Conservation (phyloP, 2,113 vertebrate species). For the Delphinapterus leucas region DNA sequence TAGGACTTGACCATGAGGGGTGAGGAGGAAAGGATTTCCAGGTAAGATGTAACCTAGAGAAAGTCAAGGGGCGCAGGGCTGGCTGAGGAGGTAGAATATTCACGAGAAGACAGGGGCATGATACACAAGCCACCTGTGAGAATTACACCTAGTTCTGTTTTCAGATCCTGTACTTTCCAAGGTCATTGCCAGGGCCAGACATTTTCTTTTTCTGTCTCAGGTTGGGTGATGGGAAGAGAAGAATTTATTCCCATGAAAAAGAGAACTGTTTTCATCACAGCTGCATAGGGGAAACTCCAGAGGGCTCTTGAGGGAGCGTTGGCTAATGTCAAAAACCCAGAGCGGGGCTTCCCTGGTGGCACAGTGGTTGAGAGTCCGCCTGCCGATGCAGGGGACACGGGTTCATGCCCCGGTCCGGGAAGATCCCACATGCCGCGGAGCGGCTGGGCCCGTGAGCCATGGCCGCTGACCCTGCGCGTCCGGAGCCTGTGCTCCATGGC, state of each 20-base stretch:
- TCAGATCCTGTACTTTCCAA: background rate
- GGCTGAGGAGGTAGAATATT: too few relatives aligned
- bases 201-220: background rate
- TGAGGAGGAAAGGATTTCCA: background rate
- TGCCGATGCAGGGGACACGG: too few relatives aligned
- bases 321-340: background rate
- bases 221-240: background rate
- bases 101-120: background rate
- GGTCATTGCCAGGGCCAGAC: background rate
- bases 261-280: background rate
- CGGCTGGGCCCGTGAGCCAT: too few relatives aligned
- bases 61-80: background rate
- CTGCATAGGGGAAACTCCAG: background rate
- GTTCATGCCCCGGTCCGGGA: too few relatives aligned
- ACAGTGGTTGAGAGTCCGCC: too few relatives aligned
- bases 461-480: too few relatives aligned
- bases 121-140: background rate
- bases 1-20: background rate
- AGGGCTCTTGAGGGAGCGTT: background rate
- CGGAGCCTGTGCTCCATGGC: too few relatives aligned
- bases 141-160: background rate
- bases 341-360: background rate
- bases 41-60: background rate
- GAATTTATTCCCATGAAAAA: background rate
- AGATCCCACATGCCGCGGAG: too few relatives aligned